Evolutionary conservation across 2,113 vertebrate species (phyloP).

Genomic region (Paralichthys olivaceus): DNA sequence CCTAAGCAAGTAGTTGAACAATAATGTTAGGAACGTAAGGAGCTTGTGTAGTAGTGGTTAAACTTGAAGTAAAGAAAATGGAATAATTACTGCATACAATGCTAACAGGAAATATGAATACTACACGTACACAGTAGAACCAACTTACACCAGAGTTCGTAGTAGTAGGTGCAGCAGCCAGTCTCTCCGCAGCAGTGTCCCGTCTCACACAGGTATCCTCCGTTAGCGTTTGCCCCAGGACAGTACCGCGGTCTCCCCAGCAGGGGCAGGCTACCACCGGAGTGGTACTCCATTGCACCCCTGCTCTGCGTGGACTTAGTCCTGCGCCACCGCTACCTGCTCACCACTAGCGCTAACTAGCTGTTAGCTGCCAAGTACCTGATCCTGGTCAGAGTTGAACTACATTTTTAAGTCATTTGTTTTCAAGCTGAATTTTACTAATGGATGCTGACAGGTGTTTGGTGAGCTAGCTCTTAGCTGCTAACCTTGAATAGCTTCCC

Average conservation of each 20-base stretch:
- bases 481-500: not conserved
- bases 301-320: slow-evolving; percentile 55
- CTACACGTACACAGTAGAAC: too few relatives aligned
- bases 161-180: slow-evolving; percentile 97
- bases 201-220: slow-evolving; percentile 93
- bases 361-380: slow-evolving; percentile 32
- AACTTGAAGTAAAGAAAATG: too few relatives aligned
- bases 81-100: too few relatives aligned
- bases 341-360: slow-evolving; percentile 42
- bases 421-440: not conserved
- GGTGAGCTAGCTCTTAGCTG: slow-evolving; percentile 9
- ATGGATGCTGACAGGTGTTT: not conserved
- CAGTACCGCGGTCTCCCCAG: slow-evolving; percentile 87
- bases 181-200: slow-evolving; percentile 97
- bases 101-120: too few relatives aligned
- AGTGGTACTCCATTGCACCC: slow-evolving; percentile 85
- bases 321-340: slow-evolving; percentile 55
- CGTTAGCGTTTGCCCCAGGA: slow-evolving; percentile 87
- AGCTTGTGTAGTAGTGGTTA: too few relatives aligned
- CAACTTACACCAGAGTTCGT: slow-evolving; percentile 96
- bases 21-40: too few relatives aligned
- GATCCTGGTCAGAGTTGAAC: not conserved
- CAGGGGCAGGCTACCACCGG: slow-evolving; percentile 84
- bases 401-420: slow-evolving; percentile 47
- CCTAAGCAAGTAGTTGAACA: too few relatives aligned